A percentile compares a stretch with the other conserved stretches of the same genome.
Evolutionary conservation across 1,140 invertebrate genomes (phyloP).

Genomic region (Drosophila kurseongensis): DNA sequence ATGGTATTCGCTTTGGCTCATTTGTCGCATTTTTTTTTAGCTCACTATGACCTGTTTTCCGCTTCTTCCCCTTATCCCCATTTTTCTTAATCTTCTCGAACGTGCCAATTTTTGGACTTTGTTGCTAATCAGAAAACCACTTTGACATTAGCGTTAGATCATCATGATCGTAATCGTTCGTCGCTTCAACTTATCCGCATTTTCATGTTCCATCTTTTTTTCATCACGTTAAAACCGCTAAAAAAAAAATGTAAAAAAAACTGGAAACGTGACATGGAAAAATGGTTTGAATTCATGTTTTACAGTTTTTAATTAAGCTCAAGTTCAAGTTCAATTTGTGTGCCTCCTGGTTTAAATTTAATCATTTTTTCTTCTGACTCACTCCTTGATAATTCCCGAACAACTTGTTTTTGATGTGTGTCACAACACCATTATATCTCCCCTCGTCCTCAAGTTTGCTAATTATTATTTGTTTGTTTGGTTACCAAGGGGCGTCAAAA

Average conservation of each 20-base stretch:
- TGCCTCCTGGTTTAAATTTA: slow-evolving; percentile 5
- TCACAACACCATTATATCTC: slow-evolving; percentile 12
- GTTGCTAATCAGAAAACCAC: slow-evolving; percentile 32
- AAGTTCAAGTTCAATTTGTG: slow-evolving; percentile 46
- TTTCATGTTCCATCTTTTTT: slow-evolving; percentile 13
- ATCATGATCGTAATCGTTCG: slow-evolving; percentile 20
- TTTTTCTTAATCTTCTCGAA: slow-evolving; percentile 1
- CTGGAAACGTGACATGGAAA: slow-evolving; percentile 39
- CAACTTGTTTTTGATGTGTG: slow-evolving; percentile 3
- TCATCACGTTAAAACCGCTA: slow-evolving; percentile 8
- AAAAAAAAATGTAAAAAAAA: background rate
- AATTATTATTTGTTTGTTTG: slow-evolving; percentile 37
- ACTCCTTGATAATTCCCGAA: background rate
- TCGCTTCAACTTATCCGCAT: slow-evolving; percentile 10
- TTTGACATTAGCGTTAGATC: slow-evolving; percentile 41
- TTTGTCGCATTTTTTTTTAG: background rate
- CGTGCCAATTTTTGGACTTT: slow-evolving; percentile 39
- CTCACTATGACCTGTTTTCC: slow-evolving; percentile 12
- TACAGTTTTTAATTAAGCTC: slow-evolving; percentile 36
- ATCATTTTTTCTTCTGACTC: slow-evolving; percentile 16
- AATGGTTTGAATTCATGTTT: slow-evolving; percentile 18
- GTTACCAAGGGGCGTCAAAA: slow-evolving; percentile 43
- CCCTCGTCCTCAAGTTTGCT: background rate
- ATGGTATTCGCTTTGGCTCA: slow-evolving; percentile 2
- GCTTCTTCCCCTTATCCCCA: background rate